A percentile compares a stretch with the other conserved stretches of the same genome.
These are phyloP conservation scores for Tympanuchus pallidicinctus DNA, from an alignment of 2,113 vertebrate genomes.

Conservation along the genomic window DNA sequence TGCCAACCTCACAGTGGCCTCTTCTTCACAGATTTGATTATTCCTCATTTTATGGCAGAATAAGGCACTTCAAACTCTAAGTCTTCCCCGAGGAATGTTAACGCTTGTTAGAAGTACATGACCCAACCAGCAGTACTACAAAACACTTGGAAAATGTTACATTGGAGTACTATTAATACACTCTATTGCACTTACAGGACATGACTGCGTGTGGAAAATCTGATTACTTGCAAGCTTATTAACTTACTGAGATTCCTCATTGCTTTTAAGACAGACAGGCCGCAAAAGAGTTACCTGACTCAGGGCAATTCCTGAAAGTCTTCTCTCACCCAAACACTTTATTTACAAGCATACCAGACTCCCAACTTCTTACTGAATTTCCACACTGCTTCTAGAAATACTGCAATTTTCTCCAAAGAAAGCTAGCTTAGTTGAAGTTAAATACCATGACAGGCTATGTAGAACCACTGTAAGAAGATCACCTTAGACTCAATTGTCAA, in stretches of 20 bases:
- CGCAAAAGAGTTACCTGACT: not conserved
- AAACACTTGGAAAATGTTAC: conserved; percentile 64
- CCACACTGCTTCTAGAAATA: not conserved
- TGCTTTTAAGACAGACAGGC: not conserved
- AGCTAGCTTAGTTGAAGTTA: not conserved
- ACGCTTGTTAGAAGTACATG: conserved; percentile 31
- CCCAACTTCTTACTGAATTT: not conserved
- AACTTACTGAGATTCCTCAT: not conserved
- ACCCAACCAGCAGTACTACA: conserved; percentile 27
- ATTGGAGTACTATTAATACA: conserved; percentile 53
- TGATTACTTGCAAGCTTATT: conserved; percentile 29
- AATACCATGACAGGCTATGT: not conserved
- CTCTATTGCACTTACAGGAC: conserved; percentile 15
- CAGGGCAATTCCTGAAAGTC: not conserved
- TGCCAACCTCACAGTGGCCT: not conserved
- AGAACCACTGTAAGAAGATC: not conserved
- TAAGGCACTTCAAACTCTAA: conserved; percentile 34
- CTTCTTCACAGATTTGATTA: conserved; percentile 44
- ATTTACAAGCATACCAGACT: not conserved
- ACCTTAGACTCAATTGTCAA: not conserved
- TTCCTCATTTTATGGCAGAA: not conserved
- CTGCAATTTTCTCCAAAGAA: not conserved
- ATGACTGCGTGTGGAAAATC: conserved; percentile 14
- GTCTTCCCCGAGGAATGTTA: conserved; percentile 5
- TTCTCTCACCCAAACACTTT: not conserved